Evolutionary conservation across 2,888 invertebrate species (phyloP).

Genomic region (Apodemia mormo): DNA sequence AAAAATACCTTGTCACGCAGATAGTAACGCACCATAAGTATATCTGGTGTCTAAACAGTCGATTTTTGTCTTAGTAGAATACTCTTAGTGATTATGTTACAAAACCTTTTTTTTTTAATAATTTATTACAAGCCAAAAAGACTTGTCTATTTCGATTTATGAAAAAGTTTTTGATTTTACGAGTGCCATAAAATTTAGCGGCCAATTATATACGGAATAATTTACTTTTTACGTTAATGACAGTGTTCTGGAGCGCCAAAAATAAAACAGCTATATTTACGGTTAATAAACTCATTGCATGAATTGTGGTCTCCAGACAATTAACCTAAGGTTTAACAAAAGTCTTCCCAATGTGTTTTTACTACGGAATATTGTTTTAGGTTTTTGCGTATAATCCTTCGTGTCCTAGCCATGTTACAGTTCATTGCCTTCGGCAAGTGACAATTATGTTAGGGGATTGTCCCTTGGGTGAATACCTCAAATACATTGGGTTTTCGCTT

Average conservation of each 20-base stretch:
- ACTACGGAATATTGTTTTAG: slow-evolving; percentile 14
- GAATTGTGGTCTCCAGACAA: background rate
- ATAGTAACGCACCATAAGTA: no score
- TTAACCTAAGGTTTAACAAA: slow-evolving; percentile 28
- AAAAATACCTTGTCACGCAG: no score
- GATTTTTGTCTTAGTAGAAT: no score
- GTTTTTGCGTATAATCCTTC: slow-evolving; percentile 9
- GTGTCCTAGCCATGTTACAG: slow-evolving; percentile 44
- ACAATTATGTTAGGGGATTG: slow-evolving; percentile 45
- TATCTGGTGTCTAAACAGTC: no score
- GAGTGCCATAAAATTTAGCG: slow-evolving; percentile 60
- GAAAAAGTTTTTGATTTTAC: slow-evolving; percentile 57
- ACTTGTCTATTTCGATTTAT: background rate
- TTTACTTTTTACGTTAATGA: slow-evolving; percentile 59
- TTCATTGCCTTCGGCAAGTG: slow-evolving; percentile 56
- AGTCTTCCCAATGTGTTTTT: background rate
- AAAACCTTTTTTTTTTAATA: background rate
- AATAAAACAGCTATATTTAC: slow-evolving; percentile 48
- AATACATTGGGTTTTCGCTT: slow-evolving; percentile 18
- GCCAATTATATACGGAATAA: slow-evolving; percentile 60
- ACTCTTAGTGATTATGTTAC: no score
- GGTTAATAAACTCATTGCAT: slow-evolving; percentile 34
- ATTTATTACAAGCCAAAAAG: background rate
- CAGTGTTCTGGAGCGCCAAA: slow-evolving; percentile 48
- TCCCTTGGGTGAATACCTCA: slow-evolving; percentile 23